phyloP scores from a whole-genome alignment of 2,797 vertebrate genomes.

The Huso huso region DNA sequence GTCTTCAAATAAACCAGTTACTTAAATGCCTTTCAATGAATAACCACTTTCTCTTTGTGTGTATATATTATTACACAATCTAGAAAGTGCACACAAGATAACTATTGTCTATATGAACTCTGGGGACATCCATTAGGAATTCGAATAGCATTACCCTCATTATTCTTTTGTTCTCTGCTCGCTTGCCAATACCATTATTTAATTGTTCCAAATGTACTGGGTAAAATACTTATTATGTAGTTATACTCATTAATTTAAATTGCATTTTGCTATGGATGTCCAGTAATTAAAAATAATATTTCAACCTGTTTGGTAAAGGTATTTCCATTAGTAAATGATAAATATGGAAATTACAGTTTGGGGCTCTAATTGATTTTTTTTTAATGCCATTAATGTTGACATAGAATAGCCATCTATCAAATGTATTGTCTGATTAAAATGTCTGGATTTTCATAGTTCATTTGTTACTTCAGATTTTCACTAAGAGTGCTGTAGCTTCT shows the following conservation, averaged over 20 bases:
- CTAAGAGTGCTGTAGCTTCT: not conserved
- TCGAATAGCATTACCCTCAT: conserved; percentile 62
- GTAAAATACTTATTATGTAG: conserved; percentile 75
- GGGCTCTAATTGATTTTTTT: conserved; percentile 62
- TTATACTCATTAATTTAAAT: conserved; percentile 79
- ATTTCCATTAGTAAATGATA: conserved; percentile 64
- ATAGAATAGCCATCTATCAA: conserved; percentile 70
- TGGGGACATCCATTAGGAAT: conserved; percentile 68
- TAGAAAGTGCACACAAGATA: conserved; percentile 58
- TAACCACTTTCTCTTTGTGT: conserved; percentile 43
- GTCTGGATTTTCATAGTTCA: conserved; percentile 43
- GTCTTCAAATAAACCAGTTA: conserved; percentile 56
- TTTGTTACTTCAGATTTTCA: not conserved
- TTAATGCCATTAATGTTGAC: conserved; percentile 67
- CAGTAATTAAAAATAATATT: conserved; percentile 77
- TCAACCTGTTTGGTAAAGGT: conserved; percentile 64
- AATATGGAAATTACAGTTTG: conserved; percentile 61
- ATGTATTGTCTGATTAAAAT: conserved; percentile 68
- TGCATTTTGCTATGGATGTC: conserved; percentile 78
- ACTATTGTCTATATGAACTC: conserved; percentile 62
- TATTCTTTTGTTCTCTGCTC: conserved; percentile 40
- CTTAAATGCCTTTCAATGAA: conserved; percentile 40
- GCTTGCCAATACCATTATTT: conserved; percentile 62
- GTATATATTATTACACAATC: conserved; percentile 49
- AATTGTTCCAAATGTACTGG: conserved; percentile 60